Conservation (phyloP, 2,888 invertebrate species). For the Erebia aethiops region DNA sequence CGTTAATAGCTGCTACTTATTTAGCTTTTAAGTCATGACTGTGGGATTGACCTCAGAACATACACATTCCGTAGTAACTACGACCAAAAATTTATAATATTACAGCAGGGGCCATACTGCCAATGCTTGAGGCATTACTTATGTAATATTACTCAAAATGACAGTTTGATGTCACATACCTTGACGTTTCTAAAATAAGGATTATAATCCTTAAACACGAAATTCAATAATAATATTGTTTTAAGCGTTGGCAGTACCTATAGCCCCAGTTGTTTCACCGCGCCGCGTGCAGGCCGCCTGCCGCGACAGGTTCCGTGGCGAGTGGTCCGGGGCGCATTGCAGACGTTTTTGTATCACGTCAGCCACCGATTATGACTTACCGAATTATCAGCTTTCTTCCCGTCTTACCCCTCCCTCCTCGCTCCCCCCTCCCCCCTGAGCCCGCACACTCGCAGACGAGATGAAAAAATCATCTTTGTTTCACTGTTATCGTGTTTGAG, state of each 20-base stretch:
- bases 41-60: too few species aligned
- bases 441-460: constrained; percentile 12
- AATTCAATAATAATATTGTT: not conserved
- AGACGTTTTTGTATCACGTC: constrained; percentile 38
- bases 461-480: constrained; percentile 33
- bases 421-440: not conserved
- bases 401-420: constrained; percentile 10
- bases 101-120: too few species aligned
- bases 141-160: too few species aligned
- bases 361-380: constrained; percentile 41
- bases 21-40: too few species aligned
- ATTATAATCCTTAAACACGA: too few species aligned
- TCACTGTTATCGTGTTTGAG: constrained; percentile 19
- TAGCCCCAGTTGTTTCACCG: not conserved
- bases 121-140: too few species aligned
- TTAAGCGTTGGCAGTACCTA: not conserved
- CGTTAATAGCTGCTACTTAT: too few species aligned
- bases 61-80: too few species aligned
- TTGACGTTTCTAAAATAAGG: too few species aligned
- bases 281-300: constrained; percentile 7
- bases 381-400: constrained; percentile 39
- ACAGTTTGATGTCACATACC: too few species aligned
- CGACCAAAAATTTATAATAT: too few species aligned
- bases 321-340: constrained; percentile 11
- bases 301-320: constrained; percentile 22